These are phyloP conservation scores for Ptychochromis oligacanthus DNA, from an alignment of 2,113 vertebrate species.

Conservation along the genomic window DNA sequence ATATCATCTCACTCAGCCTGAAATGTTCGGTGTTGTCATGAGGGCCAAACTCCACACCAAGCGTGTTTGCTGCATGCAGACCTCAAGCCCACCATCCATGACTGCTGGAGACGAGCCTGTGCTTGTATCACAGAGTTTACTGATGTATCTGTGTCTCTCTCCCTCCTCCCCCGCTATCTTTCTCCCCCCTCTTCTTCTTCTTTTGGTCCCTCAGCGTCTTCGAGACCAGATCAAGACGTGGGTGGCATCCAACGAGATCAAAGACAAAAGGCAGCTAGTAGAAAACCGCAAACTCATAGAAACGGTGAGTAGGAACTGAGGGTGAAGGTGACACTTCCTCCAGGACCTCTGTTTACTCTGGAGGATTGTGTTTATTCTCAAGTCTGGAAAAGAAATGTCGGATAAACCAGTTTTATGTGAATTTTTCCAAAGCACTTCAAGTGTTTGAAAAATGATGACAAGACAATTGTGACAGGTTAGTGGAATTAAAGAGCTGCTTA, in stretches of 20 bases:
- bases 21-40: slow-evolving; percentile 53
- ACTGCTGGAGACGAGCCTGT: slow-evolving; percentile 51
- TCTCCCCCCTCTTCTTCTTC: neutral
- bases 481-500: neutral
- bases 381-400: accelerated
- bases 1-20: slow-evolving; percentile 1
- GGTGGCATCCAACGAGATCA: slow-evolving; percentile 94
- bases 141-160: slow-evolving; percentile 22
- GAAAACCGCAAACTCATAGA: slow-evolving; percentile 94
- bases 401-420: accelerated
- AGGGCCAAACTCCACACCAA: slow-evolving; percentile 61
- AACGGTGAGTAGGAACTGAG: slow-evolving; percentile 80
- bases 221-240: slow-evolving; percentile 98
- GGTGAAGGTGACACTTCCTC: neutral
- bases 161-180: accelerated
- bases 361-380: neutral
- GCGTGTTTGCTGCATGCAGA: slow-evolving; percentile 14
- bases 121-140: slow-evolving; percentile 36
- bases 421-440: too few species aligned
- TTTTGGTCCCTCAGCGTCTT: slow-evolving; percentile 82
- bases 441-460: too few species aligned
- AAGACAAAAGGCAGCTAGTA: slow-evolving; percentile 93
- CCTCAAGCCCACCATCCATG: slow-evolving; percentile 44
- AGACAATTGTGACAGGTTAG: too few species aligned
- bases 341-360: neutral